Evolutionary conservation across 2,113 vertebrate species (phyloP).

Genomic region (Rhombomys opimus): DNA sequence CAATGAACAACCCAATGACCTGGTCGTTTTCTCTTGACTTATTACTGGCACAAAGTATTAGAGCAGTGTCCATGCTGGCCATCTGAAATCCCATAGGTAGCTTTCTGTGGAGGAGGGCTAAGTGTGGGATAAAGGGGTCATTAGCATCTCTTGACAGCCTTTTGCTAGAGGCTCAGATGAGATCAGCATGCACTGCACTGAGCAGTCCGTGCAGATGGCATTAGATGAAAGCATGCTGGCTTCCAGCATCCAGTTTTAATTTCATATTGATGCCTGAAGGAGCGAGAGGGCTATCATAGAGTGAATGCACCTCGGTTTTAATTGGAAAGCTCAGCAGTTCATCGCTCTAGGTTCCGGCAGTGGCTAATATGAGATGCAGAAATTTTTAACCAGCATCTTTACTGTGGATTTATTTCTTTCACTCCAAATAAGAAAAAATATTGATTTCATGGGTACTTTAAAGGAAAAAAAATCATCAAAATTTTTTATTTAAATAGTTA

Average conservation of each 20-base stretch:
- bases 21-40: background rate
- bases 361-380: conserved; percentile 72
- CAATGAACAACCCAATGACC: background rate
- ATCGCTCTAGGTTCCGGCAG: conserved; percentile 72
- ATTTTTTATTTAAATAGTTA: background rate
- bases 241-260: conserved; percentile 80
- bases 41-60: background rate
- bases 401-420: conserved; percentile 77
- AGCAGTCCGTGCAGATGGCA: conserved; percentile 66
- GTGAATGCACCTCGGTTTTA: conserved; percentile 71
- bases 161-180: conserved; percentile 76
- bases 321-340: conserved; percentile 69
- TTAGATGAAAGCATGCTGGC: conserved; percentile 77
- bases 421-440: conserved; percentile 56
- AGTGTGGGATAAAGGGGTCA: conserved; percentile 49
- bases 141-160: conserved; percentile 74
- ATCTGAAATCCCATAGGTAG: conserved; percentile 54
- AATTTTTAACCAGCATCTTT: conserved; percentile 84
- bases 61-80: background rate
- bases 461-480: conserved; percentile 30
- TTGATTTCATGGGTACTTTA: background rate
- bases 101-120: conserved; percentile 47
- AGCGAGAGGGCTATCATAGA: conserved; percentile 35
- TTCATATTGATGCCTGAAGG: conserved; percentile 74
- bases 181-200: conserved; percentile 68